Evolutionary conservation across 2,113 vertebrate species (phyloP).

Genomic region (Lagopus leucura): DNA sequence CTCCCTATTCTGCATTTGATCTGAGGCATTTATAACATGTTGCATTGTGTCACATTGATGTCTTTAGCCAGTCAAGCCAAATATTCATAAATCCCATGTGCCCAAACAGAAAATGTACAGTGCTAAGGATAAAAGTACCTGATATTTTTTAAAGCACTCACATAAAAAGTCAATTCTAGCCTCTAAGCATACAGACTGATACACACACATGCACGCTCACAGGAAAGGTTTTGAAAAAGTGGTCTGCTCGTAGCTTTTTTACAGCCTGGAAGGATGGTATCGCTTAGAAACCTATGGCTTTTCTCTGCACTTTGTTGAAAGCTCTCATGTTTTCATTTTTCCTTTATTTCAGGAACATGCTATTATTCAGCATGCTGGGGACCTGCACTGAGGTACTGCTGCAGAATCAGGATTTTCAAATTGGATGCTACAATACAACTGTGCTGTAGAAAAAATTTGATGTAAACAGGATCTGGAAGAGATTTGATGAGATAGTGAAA

Average conservation of each 20-base stretch:
- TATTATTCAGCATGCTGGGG: neutral
- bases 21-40: slow-evolving; percentile 59
- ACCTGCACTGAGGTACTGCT: neutral
- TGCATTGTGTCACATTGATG: slow-evolving; percentile 52
- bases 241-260: neutral
- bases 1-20: slow-evolving; percentile 54
- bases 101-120: slow-evolving; percentile 37
- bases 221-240: neutral
- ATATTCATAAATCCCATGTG: slow-evolving; percentile 63
- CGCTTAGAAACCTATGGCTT: slow-evolving; percentile 14
- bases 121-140: slow-evolving; percentile 39
- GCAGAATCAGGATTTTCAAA: neutral
- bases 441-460: slow-evolving; percentile 16
- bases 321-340: slow-evolving; percentile 23
- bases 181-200: neutral
- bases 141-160: slow-evolving; percentile 31
- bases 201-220: neutral
- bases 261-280: slow-evolving; percentile 7
- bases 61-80: slow-evolving; percentile 68
- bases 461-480: slow-evolving; percentile 57
- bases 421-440: neutral
- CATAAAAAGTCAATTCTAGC: neutral
- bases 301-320: slow-evolving; percentile 3
- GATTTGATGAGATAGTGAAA: slow-evolving; percentile 37
- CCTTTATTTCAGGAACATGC: slow-evolving; percentile 3